Evolutionary conservation across 2,797 vertebrate species (phyloP).

Genomic region (Centroberyx gerrardi): DNA sequence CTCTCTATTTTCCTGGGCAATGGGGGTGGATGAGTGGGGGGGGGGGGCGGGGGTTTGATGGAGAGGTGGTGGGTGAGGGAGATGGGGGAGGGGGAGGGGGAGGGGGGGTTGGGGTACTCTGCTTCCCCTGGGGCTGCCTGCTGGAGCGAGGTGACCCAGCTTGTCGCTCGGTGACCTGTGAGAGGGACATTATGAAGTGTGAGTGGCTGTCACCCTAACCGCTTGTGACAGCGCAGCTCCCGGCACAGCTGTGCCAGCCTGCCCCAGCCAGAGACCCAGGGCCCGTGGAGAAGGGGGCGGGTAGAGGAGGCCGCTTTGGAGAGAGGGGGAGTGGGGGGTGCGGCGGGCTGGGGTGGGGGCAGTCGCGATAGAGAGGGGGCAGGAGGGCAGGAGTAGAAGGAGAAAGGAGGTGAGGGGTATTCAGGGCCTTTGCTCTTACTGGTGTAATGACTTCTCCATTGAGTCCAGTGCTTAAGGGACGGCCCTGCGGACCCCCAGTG

Average conservation of each 20-base stretch:
- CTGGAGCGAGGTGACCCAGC: slow-evolving; percentile 94
- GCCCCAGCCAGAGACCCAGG: slow-evolving; percentile 78
- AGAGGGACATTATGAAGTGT: slow-evolving; percentile 99
- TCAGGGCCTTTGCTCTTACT: slow-evolving; percentile 41
- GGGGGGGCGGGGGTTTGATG: slow-evolving; percentile 57
- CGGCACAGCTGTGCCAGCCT: slow-evolving; percentile 96
- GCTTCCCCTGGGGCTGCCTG: slow-evolving; percentile 84
- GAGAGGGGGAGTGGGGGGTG: slow-evolving; percentile 49
- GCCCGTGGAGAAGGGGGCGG: slow-evolving; percentile 83
- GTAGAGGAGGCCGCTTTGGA: slow-evolving; percentile 80
- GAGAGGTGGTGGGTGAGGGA: slow-evolving; percentile 29
- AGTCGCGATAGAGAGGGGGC: slow-evolving; percentile 34
- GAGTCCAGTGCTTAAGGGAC: slow-evolving; percentile 36
- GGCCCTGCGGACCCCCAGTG: slow-evolving; percentile 16
- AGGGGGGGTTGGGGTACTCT: slow-evolving; percentile 59
- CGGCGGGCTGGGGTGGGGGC: slow-evolving; percentile 23
- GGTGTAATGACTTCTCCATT: slow-evolving; percentile 51
- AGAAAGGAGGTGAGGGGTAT: slow-evolving; percentile 37
- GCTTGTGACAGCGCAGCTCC: slow-evolving; percentile 96
- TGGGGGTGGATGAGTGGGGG: slow-evolving; percentile 64
- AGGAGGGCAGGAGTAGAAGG: slow-evolving; percentile 43
- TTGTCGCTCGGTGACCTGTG: slow-evolving; percentile 99
- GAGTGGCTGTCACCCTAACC: slow-evolving; percentile 97
- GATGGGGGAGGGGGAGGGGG: slow-evolving; percentile 12
- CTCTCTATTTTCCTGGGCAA: slow-evolving; percentile 63